These are phyloP conservation scores for Fissipunctia ypsillon DNA, from an alignment of 2,888 invertebrate genomes.

Conservation along the genomic window DNA sequence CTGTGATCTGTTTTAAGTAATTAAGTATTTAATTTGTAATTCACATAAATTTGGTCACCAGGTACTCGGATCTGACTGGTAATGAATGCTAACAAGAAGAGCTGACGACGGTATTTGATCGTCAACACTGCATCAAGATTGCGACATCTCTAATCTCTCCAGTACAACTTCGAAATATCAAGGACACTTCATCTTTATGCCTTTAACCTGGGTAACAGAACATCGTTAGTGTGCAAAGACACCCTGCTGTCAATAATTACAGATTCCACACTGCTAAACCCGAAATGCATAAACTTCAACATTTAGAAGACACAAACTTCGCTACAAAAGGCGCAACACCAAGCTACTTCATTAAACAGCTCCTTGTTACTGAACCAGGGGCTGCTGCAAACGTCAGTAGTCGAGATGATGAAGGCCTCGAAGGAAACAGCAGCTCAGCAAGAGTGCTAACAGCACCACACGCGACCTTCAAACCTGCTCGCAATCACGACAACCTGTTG, in stretches of 20 bases:
- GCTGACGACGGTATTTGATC: background rate
- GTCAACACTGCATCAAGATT: background rate
- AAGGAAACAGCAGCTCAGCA: no score
- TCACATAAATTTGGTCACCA: background rate
- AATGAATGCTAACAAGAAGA: constrained; percentile 11
- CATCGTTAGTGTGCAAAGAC: background rate
- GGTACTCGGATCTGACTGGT: constrained; percentile 17
- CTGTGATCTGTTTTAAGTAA: background rate
- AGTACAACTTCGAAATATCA: background rate
- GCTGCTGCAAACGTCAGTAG: background rate
- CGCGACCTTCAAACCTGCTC: background rate
- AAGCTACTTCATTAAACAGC: background rate
- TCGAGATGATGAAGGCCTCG: no score
- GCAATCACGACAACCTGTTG: no score
- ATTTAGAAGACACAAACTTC: background rate
- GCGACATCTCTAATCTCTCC: no score
- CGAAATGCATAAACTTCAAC: no score
- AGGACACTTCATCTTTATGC: background rate
- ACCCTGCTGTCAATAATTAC: background rate
- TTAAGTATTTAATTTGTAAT: no score
- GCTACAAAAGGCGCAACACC: background rate
- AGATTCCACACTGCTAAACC: background rate
- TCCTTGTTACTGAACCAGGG: background rate
- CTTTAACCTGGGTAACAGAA: no score
- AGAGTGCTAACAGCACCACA: background rate